Evolutionary conservation across 2,113 vertebrate genomes (phyloP), one percentile per base, ranked within the genome.

Genomic region (Clinocottus analis): DNA sequence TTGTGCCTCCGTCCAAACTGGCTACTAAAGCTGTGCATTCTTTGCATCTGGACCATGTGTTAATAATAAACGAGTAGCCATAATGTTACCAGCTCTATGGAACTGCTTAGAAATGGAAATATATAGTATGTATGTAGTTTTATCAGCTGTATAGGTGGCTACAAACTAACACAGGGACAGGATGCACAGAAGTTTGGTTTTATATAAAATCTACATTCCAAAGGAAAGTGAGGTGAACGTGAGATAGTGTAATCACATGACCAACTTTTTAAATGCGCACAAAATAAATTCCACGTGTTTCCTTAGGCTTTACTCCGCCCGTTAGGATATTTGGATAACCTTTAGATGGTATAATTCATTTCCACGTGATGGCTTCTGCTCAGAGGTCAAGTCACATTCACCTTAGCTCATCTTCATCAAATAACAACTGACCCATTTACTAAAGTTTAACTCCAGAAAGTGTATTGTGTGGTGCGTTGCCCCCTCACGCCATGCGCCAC

Each of bases 31-130:
- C 7, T 2, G 4, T 25, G 35, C 51, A 45, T 67, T 14, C 14
- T 8, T 51, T 82, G 70, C 72, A 77, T 79, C 35, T 41, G 59
- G 67, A 61, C 67, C 68, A 85, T 77, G 56, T 85, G 73, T 79
- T 82, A 76, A 75, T 73, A 45, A 75, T 77, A 67, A 77, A 53
- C 53, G 35, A 47, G 14, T 71, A 31, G 70, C 63, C 37, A 45
- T 86, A 53, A 75, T 71, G 64, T 75, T 55, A 49, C 55, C 10
- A 10, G 75, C 56, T 59, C 21, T 19, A 69, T 82, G 61, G 56
- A 77, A 72, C 67, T 72, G 53, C 47, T 62, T 74, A 62, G 33
- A 83, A 83, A 79, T 73, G 66, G 73, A 82, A 77, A 75, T 82
- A 21, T 12, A 58, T 60, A 77, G 63, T 47, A 62, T 83, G 59